Evolutionary conservation across 2,113 vertebrate genomes (phyloP).

Genomic region (Planiliza haematocheilus): DNA sequence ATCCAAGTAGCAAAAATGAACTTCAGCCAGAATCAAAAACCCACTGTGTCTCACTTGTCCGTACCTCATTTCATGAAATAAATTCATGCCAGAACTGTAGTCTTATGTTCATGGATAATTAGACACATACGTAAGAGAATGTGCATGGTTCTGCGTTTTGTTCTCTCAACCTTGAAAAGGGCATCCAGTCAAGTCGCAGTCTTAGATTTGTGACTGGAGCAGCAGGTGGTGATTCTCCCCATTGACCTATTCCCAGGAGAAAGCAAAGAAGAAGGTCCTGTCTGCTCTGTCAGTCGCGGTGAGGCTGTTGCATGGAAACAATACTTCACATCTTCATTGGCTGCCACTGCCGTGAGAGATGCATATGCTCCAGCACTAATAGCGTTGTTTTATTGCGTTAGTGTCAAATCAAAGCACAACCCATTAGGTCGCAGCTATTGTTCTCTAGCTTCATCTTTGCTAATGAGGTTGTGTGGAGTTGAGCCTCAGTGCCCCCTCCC

Average conservation of each 20-base stretch:
- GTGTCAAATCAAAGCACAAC: conserved; percentile 34
- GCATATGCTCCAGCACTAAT: conserved; percentile 60
- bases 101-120: not conserved
- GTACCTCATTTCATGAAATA: not conserved
- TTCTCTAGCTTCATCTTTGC: conserved; percentile 54
- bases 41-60: not conserved
- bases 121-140: not conserved
- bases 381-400: conserved; percentile 50
- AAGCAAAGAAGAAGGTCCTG: conserved; percentile 8
- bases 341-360: conserved; percentile 31
- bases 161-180: conserved; percentile 1
- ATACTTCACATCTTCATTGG: conserved; percentile 46
- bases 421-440: conserved; percentile 46
- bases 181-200: not conserved
- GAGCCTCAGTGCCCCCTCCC: conserved; percentile 34
- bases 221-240: conserved; percentile 58
- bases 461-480: conserved; percentile 60
- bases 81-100: not conserved
- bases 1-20: conserved; percentile 1
- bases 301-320: conserved; percentile 40
- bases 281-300: conserved; percentile 44
- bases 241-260: conserved; percentile 58
- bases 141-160: not conserved
- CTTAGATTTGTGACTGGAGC: conserved; percentile 21
- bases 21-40: not conserved